phyloP scores from a whole-genome alignment of 1,140 invertebrate genomes.

The Polyergus mexicanus region DNA sequence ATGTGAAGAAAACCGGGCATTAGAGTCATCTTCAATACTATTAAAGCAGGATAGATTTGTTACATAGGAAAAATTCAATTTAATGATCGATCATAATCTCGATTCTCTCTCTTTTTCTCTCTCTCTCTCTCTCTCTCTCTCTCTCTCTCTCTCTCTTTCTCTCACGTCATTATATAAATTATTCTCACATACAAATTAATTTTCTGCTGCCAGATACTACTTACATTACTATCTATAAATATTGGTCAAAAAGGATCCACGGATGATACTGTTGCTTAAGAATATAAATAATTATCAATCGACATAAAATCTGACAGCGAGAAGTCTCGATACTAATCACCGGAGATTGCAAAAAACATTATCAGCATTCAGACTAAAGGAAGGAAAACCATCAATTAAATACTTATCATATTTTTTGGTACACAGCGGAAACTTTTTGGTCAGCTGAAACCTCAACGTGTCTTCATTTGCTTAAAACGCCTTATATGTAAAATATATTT shows the following conservation, averaged over 20 bases:
- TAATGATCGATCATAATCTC: slow-evolving; percentile 14
- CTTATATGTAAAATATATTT: slow-evolving; percentile 20
- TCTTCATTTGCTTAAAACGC: neutral
- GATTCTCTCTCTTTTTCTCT: neutral
- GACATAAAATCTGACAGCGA: slow-evolving; percentile 1
- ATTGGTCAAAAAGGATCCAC: slow-evolving; percentile 7
- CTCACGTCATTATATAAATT: slow-evolving; percentile 20
- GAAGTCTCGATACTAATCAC: slow-evolving; percentile 17
- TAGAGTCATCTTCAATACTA: slow-evolving; percentile 6
- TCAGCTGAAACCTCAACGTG: slow-evolving; percentile 35
- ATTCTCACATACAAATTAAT: slow-evolving; percentile 26
- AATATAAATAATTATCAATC: slow-evolving; percentile 33
- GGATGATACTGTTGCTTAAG: slow-evolving; percentile 1
- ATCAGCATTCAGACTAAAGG: slow-evolving; percentile 10
- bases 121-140: too few species aligned
- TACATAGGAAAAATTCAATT: slow-evolving; percentile 20
- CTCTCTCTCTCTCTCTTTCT: too few species aligned
- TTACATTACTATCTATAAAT: neutral
- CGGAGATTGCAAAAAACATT: slow-evolving; percentile 24
- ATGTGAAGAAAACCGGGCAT: neutral
- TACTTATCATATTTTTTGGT: slow-evolving; percentile 55
- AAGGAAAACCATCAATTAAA: slow-evolving; percentile 28
- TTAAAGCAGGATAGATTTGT: slow-evolving; percentile 28
- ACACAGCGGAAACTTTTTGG: slow-evolving; percentile 53
- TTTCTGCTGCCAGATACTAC: slow-evolving; percentile 23